Base-by-base conservation (phyloP, 1,140 invertebrate species). In the Drosophila nigrodunni region DNA sequence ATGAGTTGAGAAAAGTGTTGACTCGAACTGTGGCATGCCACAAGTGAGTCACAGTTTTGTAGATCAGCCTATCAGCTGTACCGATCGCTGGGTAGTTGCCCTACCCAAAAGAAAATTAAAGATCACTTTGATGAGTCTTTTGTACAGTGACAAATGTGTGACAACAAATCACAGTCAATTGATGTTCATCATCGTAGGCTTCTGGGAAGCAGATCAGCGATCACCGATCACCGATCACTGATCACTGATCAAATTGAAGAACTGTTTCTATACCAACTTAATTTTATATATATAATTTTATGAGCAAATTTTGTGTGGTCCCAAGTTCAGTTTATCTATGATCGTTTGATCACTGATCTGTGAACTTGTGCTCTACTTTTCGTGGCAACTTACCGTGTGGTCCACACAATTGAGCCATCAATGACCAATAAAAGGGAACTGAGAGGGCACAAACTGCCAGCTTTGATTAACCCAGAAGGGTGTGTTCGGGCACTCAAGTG, bases 371-470 rank as follows among this genome's bases (percentile, higher is more conserved):
- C 74, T 78, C 85, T 69, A 89, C 47, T 76, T 85, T 89, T 89
- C 85, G 66, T 25, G 65, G 85, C 85, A 86, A 88, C 83, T 78
- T 65, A 21, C 58, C 25, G 71, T 85, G 85, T 89, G 85, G 85
- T 89, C 85, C 74, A 18, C 73, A 69, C 77, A 82, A 88, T 88
- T 88, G 85, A 88, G 85, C 85, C 85, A 88, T 88, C 80, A 88
- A 80, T 78, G 64, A 70, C 49, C 67, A 54, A 37, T 70, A 9
- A 11, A 34, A 13, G 30, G 39, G 18, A 47, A 34, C 11, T 15
- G 54, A 49, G 13, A 11, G 18, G 57, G 35, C 44, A 30, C 25
- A 30, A 79, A 35, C 67, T 83, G 83, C 74, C 83, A 87, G 66
- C 83, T 88, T 87, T 87, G 87, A 87, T 87, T 87, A 87, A 87